Base-by-base conservation (phyloP, 2,888 invertebrate genomes). In the Abrostola triplasia region DNA sequence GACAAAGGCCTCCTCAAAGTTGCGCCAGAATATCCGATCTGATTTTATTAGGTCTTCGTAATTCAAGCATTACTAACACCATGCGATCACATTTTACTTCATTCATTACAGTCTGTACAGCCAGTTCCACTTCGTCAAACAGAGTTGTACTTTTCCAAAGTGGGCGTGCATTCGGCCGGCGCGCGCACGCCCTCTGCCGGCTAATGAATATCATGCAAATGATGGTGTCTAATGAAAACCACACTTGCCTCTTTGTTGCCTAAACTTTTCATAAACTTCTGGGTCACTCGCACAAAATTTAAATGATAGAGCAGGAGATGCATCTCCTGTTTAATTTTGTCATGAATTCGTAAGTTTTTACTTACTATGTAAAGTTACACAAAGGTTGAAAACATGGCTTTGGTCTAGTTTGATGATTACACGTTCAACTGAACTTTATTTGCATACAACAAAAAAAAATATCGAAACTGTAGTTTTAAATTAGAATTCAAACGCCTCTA, bases 191-290 rank as follows among this genome's bases (percentile, higher is more conserved):
- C 88, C 84, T 77, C 76, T 61, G 71, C 67, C 73, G 72, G 75
- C 88, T 91, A 92, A 92, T 92, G 92, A 92, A 92, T 91, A 91
- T 88, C 90, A 92, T 92, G 92, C 92, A 92, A 92, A 92, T 92
- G 85, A 79, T 83, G 81, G 76, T 79, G 86, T 85, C 87, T 91
- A 91, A 92, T 91, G 90, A 91, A 90, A 92, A 88, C 90, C 89
- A 84, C 86, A 82, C 81, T 81, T 78, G 75, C 79, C 81, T 84
- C 82, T 85, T 85, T 83, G 77, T 67, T 67, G 67, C 60, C 70
- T 79, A 79, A 83, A 82, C 79, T 85, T 84, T 84, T 84, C 75
- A 83, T 72, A 70, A 76, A 68, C 47, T 64, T 62, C 44, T 57
- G 44, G 60, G 51, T 47, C 70, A 71, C 70, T 59, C 67, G 67